These are phyloP conservation scores for Graptemys geographica DNA, from an alignment of 2,797 vertebrate species.

Conservation along the genomic window DNA sequence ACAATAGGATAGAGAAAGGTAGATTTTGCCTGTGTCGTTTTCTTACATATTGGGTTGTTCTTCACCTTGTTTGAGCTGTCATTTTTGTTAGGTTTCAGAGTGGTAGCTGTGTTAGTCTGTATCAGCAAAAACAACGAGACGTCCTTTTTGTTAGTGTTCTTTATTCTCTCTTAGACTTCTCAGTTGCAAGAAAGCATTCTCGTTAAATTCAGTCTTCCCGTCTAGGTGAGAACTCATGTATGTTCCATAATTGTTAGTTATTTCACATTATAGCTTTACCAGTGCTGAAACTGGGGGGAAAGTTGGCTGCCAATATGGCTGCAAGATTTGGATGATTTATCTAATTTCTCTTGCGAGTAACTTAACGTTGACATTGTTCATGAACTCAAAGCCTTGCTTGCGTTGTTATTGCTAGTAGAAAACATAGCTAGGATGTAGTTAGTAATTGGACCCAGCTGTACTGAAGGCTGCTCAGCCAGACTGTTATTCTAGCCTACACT, in stretches of 20 bases:
- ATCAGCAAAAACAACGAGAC: no score
- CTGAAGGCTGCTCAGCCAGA: constrained; percentile 87
- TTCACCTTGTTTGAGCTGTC: not conserved
- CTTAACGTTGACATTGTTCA: constrained; percentile 85
- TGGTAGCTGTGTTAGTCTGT: no score
- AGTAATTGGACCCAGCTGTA: constrained; percentile 98
- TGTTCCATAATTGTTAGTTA: constrained; percentile 65
- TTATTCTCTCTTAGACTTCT: not conserved
- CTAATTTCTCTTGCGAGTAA: constrained; percentile 80
- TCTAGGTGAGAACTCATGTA: constrained; percentile 45
- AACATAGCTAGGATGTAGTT: constrained; percentile 89
- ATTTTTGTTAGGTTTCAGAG: not conserved
- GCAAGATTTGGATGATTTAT: constrained; percentile 78
- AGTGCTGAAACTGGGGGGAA: not conserved
- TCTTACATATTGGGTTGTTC: not conserved
- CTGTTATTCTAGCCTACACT: constrained; percentile 98
- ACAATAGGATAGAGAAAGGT: not conserved
- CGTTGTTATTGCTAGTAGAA: constrained; percentile 85
- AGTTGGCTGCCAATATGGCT: constrained; percentile 48
- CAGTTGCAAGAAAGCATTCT: not conserved
- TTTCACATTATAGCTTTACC: constrained; percentile 47
- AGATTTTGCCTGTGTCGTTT: constrained; percentile 25
- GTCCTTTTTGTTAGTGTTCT: constrained; percentile 15
- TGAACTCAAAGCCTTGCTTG: constrained; percentile 83
- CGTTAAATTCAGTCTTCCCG: constrained; percentile 5